These are phyloP conservation scores for Oophaga sylvatica DNA, from an alignment of 2,797 vertebrate species.

Conservation along the genomic window DNA sequence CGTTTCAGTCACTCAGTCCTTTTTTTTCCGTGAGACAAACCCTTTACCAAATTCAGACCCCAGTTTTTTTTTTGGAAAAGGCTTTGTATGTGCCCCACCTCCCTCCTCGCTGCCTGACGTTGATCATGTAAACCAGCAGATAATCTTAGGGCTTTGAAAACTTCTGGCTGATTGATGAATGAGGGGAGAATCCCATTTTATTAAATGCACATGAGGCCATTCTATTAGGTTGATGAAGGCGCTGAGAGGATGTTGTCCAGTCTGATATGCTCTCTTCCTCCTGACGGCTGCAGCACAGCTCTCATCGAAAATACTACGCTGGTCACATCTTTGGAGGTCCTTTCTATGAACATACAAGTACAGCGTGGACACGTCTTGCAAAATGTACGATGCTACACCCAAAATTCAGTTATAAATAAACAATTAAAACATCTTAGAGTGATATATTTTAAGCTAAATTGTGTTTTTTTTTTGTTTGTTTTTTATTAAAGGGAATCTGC, in stretches of 20 bases:
- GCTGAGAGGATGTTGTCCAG: not conserved
- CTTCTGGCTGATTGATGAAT: slow-evolving; percentile 16
- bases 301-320: not conserved
- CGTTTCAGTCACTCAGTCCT: slow-evolving; percentile 7
- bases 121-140: not conserved
- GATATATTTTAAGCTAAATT: no score
- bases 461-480: no score
- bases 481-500: no score
- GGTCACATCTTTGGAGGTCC: not conserved
- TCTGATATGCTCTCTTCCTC: not conserved
- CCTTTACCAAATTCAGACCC: slow-evolving; percentile 10
- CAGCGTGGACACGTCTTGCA: not conserved
- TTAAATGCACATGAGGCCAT: slow-evolving; percentile 6
- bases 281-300: slow-evolving; percentile 18
- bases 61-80: not conserved
- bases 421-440: not conserved
- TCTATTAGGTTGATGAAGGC: slow-evolving; percentile 24
- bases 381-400: not conserved
- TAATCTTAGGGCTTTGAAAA: slow-evolving; percentile 15
- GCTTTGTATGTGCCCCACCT: not conserved
- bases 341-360: not conserved
- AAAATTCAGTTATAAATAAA: not conserved
- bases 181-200: slow-evolving; percentile 21
- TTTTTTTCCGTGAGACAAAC: slow-evolving; percentile 10
- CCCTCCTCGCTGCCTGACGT: not conserved